Evolutionary conservation across 2,113 vertebrate species (phyloP).

Genomic region (Cercocebus atys): DNA sequence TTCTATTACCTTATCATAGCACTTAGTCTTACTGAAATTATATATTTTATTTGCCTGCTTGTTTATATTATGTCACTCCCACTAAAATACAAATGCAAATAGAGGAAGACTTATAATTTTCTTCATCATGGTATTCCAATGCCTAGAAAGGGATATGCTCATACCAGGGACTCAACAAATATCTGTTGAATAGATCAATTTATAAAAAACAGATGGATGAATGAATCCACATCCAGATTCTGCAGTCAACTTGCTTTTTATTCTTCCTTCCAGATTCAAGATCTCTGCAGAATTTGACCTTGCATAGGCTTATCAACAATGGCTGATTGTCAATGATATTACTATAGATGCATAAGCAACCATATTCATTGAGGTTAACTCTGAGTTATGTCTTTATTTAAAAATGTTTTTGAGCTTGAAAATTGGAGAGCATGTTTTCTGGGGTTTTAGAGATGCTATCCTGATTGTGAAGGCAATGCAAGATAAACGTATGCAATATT

Average conservation of each 20-base stretch:
- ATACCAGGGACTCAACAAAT: neutral
- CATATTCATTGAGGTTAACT: neutral
- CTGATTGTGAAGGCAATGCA: neutral
- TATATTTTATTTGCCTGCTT: neutral
- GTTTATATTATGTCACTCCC: neutral
- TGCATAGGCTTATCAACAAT: neutral
- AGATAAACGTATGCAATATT: neutral
- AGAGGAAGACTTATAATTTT: neutral
- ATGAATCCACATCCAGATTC: neutral
- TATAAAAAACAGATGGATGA: neutral
- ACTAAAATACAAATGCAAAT: neutral
- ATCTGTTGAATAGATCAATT: neutral
- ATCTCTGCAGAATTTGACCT: neutral
- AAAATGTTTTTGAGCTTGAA: conserved; percentile 21
- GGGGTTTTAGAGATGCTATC: neutral
- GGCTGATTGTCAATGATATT: neutral
- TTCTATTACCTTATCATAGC: neutral
- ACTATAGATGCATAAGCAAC: neutral
- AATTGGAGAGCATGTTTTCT: neutral
- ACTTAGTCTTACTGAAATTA: conserved; percentile 1
- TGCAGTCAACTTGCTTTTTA: neutral
- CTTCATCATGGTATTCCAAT: neutral
- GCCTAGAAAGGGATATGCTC: neutral
- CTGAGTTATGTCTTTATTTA: neutral
- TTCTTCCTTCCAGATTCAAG: neutral